Percentiles rank a stretch among this genome's conserved stretches.
Evolutionary conservation across 2,113 vertebrate genomes (phyloP).

Genomic region (Amia ocellicauda): DNA sequence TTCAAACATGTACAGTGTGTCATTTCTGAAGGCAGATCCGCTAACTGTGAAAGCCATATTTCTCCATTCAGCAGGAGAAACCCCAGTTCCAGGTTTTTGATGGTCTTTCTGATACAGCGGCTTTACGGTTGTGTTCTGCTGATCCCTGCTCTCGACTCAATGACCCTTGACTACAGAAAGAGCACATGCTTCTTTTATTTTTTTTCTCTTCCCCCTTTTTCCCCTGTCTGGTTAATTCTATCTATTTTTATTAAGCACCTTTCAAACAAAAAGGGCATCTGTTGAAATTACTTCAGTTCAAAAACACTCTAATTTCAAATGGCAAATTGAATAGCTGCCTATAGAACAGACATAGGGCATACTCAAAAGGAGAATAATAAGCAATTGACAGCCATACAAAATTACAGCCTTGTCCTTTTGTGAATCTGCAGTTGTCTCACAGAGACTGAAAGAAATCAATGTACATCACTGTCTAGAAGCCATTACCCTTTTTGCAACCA

Average conservation of each 20-base stretch:
- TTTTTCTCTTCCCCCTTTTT: no score
- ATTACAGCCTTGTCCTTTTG: slow-evolving; percentile 37
- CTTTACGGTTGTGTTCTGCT: background rate
- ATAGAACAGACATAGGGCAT: slow-evolving; percentile 36
- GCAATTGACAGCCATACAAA: slow-evolving; percentile 44
- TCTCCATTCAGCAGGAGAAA: no score
- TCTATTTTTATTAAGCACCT: no score
- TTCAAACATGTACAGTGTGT: no score
- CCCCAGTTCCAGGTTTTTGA: background rate
- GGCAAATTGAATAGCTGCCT: slow-evolving; percentile 29
- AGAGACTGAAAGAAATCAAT: slow-evolving; percentile 55
- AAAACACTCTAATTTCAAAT: slow-evolving; percentile 43
- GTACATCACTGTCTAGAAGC: slow-evolving; percentile 47
- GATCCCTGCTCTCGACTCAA: background rate
- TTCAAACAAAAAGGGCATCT: no score
- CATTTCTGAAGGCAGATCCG: no score
- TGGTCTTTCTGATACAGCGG: background rate
- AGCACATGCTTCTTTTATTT: background rate
- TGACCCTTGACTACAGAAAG: background rate
- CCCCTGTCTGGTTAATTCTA: background rate
- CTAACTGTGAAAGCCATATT: no score
- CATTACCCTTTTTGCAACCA: slow-evolving; percentile 47
- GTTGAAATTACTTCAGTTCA: background rate
- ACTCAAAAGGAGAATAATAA: slow-evolving; percentile 6
- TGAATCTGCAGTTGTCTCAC: slow-evolving; percentile 52